These are phyloP conservation scores for Salmo trutta DNA, from an alignment of 2,797 vertebrate species.

Conservation along the genomic window DNA sequence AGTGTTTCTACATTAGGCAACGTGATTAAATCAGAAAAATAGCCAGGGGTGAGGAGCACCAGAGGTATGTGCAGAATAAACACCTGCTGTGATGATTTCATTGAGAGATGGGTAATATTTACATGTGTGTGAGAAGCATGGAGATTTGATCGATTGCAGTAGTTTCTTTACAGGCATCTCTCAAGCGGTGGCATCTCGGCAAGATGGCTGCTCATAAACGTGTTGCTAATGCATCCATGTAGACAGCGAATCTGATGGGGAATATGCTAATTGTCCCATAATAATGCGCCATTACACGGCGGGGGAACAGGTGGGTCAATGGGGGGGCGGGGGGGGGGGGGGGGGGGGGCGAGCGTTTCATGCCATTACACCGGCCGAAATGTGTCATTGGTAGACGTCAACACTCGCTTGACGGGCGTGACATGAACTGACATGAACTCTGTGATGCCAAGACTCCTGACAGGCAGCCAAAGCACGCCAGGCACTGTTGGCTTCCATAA, in stretches of 20 bases:
- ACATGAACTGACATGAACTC: no score
- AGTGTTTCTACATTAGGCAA: not conserved
- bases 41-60: not conserved
- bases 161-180: not conserved
- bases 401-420: not conserved
- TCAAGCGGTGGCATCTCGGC: not conserved
- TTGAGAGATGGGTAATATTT: not conserved
- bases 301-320: constrained; percentile 10
- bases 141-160: no score
- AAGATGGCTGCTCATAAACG: not conserved
- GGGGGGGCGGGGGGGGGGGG: not conserved
- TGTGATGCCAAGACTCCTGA: constrained; percentile 8
- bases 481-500: constrained; percentile 30
- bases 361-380: no score
- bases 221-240: not conserved
- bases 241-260: not conserved
- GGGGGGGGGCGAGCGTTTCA: not conserved
- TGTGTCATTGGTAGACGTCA: not conserved
- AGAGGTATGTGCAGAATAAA: not conserved
- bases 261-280: not conserved
- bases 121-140: not conserved
- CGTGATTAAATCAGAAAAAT: not conserved
- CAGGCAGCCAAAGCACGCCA: constrained; percentile 3
- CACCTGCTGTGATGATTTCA: not conserved
- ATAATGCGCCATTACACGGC: not conserved